phyloP scores from a whole-genome alignment of 2,797 vertebrate species.

The Pipistrellus kuhlii region DNA sequence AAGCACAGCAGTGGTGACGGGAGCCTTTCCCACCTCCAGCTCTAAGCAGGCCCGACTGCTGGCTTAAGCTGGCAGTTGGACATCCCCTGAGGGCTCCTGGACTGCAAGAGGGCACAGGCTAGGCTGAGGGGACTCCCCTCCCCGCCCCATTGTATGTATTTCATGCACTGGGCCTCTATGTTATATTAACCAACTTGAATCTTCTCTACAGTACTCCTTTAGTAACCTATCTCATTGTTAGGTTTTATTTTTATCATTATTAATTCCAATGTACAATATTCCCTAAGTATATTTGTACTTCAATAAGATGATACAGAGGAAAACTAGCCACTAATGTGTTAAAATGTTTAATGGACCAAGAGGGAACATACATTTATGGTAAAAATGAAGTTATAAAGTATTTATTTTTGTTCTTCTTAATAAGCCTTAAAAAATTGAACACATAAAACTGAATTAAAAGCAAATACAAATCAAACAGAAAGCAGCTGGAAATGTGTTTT shows the following conservation, averaged over 20 bases:
- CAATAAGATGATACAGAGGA: neutral
- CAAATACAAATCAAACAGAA: slow-evolving; percentile 46
- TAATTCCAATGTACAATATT: neutral
- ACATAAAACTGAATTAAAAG: slow-evolving; percentile 62
- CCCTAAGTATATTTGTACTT: neutral
- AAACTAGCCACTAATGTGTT: neutral
- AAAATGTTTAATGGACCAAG: slow-evolving; percentile 40
- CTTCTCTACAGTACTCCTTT: neutral
- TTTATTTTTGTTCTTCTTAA: slow-evolving; percentile 57
- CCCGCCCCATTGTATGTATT: too few relatives aligned
- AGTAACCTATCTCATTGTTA: neutral
- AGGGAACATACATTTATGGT: neutral
- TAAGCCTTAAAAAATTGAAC: slow-evolving; percentile 64
- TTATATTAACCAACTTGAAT: neutral
- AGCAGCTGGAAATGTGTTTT: slow-evolving; percentile 56
- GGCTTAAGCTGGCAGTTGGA: too few relatives aligned
- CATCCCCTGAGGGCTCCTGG: too few relatives aligned
- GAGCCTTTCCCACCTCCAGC: too few relatives aligned
- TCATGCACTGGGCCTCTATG: neutral
- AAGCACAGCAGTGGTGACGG: too few relatives aligned
- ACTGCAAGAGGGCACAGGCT: too few relatives aligned
- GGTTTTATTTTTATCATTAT: slow-evolving; percentile 55
- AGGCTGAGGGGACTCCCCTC: too few relatives aligned
- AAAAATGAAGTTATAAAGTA: slow-evolving; percentile 46
- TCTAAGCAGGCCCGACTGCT: too few relatives aligned